Evolutionary conservation across 2,797 vertebrate species (phyloP), one percentile per base, ranked within the genome.

Genomic region (Sebastes iracundus): DNA sequence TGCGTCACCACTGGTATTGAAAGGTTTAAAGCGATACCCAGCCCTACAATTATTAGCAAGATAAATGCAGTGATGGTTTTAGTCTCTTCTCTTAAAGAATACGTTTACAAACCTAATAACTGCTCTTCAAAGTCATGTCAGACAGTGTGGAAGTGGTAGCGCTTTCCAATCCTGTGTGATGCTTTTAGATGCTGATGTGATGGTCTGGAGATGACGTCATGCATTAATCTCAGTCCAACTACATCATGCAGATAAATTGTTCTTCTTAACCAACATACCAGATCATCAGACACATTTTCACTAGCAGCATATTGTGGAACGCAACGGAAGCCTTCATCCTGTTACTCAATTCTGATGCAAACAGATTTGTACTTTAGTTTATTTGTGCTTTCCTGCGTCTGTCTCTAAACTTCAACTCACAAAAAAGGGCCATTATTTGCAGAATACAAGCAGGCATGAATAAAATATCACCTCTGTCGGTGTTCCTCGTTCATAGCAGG

Each of bases 381-480:
- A 49, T 49, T 49, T 49, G 1, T 49, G 4, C 33, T 23, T 79
- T 25, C 63, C 52, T 59, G 33, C 28, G 14, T 61, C 42, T 10
- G 20, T 9, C 64, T 60, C 46, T 25, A 4, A 65, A 68, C 38
- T 42, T 65, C 12, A 65, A 35, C 52, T 2, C 11, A 6, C 66
- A 56, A 82, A 64, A 35, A 73, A 13, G 25, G 38, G 28, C 42
- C 42, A 25, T 77, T 79, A 70, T 66, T 64, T 73, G 23, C 60
- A 33, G 67, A 77, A 68, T 30, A 56, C 38, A 79, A 59, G 38
- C 59, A 55, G 78, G 32, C 81, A 78, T 87, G 79, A 85, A 85
- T 89, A 79, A 89, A 85, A 86, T 68, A 88, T 80, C 13, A 71
- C 61, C 60, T 80, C 71, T 27, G 83, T 72, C 70, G 27, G 81